Evolutionary conservation across 2,113 vertebrate species (phyloP).

Genomic region (Perognathus longimembris): DNA sequence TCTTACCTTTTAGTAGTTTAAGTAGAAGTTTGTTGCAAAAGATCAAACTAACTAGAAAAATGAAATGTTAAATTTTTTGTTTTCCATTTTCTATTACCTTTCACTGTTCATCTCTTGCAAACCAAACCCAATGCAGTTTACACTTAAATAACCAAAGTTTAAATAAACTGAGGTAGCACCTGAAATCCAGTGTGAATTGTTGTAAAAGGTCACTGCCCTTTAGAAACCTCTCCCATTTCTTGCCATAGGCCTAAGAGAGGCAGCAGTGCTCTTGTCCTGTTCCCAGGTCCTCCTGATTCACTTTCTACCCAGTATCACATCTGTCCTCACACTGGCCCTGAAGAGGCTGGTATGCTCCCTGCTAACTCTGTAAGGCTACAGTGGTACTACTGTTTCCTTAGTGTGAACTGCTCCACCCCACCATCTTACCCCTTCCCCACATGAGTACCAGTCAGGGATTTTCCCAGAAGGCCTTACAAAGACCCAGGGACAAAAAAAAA

Average conservation of each 20-base stretch:
- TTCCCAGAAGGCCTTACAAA: neutral
- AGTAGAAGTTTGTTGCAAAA: slow-evolving; percentile 8
- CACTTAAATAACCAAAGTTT: slow-evolving; percentile 7
- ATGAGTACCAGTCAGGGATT: neutral
- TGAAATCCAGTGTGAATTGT: neutral
- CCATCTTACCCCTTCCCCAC: no score
- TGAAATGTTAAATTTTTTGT: slow-evolving; percentile 41
- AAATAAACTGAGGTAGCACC: neutral
- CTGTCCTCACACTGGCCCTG: neutral
- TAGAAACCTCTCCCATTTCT: neutral
- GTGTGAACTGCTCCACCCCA: neutral
- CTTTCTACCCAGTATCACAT: neutral
- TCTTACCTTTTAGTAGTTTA: neutral
- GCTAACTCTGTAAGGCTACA: neutral
- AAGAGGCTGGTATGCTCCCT: accelerated
- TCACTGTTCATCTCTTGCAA: neutral
- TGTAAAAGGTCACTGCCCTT: neutral
- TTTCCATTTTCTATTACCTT: neutral
- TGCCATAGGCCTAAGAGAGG: neutral
- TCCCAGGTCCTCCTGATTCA: no score
- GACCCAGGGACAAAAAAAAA: neutral
- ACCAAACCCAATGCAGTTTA: neutral
- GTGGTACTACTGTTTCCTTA: neutral
- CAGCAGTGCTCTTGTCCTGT: no score
- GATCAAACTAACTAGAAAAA: neutral